Evolutionary conservation across 1,140 invertebrate genomes (phyloP), one percentile per base, ranked within the genome.

Genomic region (Tachypleus tridentatus): DNA sequence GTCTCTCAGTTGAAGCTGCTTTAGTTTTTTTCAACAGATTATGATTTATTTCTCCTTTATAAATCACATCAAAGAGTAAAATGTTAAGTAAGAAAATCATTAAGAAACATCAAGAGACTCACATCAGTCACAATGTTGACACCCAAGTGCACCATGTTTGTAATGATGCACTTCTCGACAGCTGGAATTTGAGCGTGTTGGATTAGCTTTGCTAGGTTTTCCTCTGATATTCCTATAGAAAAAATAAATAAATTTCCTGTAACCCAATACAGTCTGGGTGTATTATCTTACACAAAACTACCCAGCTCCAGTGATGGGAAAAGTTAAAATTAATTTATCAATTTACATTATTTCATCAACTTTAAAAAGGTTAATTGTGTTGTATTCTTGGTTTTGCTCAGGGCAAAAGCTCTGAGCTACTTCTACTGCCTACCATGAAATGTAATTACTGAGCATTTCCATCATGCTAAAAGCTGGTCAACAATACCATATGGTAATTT

Each of bases 181-280:
- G 83, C 80, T 47, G 89, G 86, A 70, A 99, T 88, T 79, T 93
- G 93, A 10, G 92, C 97, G 78, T 98, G 95, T 68, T 97, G 93
- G 57, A 98, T 87, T 50, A 99, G 79, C 78, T 98, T 98, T 72
- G 91, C 93, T 53, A 99, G 80, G 79, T 98, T 99, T 76, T 99
- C 97, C 72, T 98, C 95, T 0, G 93, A 88, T 68, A 99, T 97
- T 79, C 59, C 59, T 60, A 52, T 4, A 3, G 6, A 3, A 8
- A 54, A 54, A 54, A 54, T n/a, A n/a, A 54, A 8, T 8, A 54
- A 54, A 8, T 8, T 54, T 54, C 29, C 29, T 29, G 29, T 29
- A 29, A 29, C 2, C 29, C 29, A 29, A 2, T 29, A 29, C 29
- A 29, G 29, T 29, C 29, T 1, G 29, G 29, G 29, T 29, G 29